A percentile compares a stretch with the other conserved stretches of the same genome.
These are phyloP conservation scores for Acanthiza pusilla DNA, from an alignment of 2,797 vertebrate genomes.

Conservation along the genomic window DNA sequence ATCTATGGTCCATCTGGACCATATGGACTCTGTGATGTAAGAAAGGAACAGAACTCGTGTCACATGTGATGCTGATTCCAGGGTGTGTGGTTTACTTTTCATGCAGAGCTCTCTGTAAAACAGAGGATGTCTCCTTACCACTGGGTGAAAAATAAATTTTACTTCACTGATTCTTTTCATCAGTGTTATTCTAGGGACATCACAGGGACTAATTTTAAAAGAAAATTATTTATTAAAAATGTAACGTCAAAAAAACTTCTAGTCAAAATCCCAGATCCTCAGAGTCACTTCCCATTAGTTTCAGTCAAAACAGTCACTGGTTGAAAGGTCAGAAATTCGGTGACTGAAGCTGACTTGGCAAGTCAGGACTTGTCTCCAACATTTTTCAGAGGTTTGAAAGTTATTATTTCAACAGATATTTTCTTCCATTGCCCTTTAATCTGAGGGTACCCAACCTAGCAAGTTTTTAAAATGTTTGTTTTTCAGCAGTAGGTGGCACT, in stretches of 20 bases:
- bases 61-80: neutral
- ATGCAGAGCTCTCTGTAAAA: neutral
- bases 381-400: neutral
- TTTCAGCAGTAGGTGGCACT: constrained; percentile 62
- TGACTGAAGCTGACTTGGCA: neutral
- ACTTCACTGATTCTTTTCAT: neutral
- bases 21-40: neutral
- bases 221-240: neutral
- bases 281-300: neutral
- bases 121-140: neutral
- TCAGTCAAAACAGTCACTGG: neutral
- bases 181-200: neutral
- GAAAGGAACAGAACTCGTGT: neutral
- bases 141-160: neutral
- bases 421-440: neutral
- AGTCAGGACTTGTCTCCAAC: neutral
- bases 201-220: neutral
- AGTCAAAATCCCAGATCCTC: neutral
- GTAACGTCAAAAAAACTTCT: neutral
- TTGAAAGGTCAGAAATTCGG: neutral
- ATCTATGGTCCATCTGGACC: neutral
- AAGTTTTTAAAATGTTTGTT: neutral
- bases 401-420: neutral
- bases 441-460: neutral
- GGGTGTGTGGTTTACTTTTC: neutral